phyloP scores from a whole-genome alignment of 2,113 vertebrate species.

The Beaufortia kweichowensis region DNA sequence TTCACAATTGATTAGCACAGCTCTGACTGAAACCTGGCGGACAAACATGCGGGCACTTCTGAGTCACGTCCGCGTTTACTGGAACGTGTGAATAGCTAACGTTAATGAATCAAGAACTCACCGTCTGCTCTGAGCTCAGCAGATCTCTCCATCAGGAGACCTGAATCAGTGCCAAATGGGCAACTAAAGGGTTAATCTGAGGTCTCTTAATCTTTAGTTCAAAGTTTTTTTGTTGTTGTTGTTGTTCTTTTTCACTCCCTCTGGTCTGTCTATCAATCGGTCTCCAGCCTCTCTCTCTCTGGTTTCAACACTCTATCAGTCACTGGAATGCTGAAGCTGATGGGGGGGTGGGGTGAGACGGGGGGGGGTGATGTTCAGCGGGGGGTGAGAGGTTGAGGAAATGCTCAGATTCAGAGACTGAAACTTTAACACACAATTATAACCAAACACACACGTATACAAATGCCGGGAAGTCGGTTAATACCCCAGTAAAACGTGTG shows the following conservation, averaged over 20 bases:
- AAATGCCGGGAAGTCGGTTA: too few relatives aligned
- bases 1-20: not conserved
- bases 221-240: conserved; percentile 62
- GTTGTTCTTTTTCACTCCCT: conserved; percentile 63
- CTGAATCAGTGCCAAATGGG: not conserved
- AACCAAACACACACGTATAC: too few relatives aligned
- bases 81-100: not conserved
- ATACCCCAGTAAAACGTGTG: too few relatives aligned
- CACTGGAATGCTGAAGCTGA: conserved; percentile 71
- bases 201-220: conserved; percentile 67
- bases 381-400: conserved; percentile 57
- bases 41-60: conserved; percentile 17
- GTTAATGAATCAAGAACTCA: not conserved
- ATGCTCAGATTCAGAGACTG: conserved; percentile 65
- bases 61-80: not conserved
- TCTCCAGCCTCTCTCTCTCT: conserved; percentile 61
- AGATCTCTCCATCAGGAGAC: not conserved
- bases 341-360: conserved; percentile 48
- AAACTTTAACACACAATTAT: conserved; percentile 41
- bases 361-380: conserved; percentile 12
- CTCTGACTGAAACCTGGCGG: not conserved
- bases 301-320: conserved; percentile 66
- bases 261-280: conserved; percentile 63
- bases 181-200: conserved; percentile 62
- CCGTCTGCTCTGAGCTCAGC: conserved; percentile 5